A percentile compares a stretch with the other conserved stretches of the same genome.
Conservation (phyloP, 2,113 vertebrate genomes). For the Phylloscopus trochiloides region DNA sequence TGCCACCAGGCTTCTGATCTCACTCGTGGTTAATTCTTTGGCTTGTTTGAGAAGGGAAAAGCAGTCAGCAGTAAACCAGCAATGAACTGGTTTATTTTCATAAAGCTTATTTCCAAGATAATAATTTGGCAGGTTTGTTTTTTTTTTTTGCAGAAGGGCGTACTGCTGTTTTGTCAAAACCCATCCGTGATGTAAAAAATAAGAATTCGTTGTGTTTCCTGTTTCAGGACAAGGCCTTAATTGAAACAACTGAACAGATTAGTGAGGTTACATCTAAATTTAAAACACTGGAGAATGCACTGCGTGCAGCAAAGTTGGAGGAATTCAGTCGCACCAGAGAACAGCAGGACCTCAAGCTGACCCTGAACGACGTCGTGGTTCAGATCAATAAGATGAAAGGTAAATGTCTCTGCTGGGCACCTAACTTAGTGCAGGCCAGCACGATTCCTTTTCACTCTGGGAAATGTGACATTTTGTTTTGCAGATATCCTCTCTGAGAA, state of each 20-base stretch:
- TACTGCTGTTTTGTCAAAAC: background rate
- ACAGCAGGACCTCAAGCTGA: constrained; percentile 73
- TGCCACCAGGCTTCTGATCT: background rate
- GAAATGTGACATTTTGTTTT: background rate
- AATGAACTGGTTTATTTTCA: background rate
- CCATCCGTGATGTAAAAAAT: background rate
- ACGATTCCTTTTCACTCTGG: background rate
- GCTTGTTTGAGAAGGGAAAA: background rate
- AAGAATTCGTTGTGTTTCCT: background rate
- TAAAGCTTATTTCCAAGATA: background rate
- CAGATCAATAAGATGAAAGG: constrained; percentile 79
- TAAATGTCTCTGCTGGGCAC: constrained; percentile 24
- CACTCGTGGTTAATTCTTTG: background rate
- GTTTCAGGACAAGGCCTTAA: constrained; percentile 81
- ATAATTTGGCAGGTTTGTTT: background rate
- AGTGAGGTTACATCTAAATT: constrained; percentile 76
- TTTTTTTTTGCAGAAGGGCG: background rate
- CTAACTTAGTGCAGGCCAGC: background rate
- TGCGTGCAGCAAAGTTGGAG: constrained; percentile 60
- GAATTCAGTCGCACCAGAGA: constrained; percentile 75
- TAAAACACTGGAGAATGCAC: constrained; percentile 65
- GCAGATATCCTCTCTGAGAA: constrained; percentile 84
- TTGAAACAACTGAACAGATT: constrained; percentile 80
- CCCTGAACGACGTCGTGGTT: constrained; percentile 66
- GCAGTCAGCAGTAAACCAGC: background rate